A percentile compares a stretch with the other conserved stretches of the same genome.
Evolutionary conservation across 2,113 vertebrate species (phyloP).

Genomic region (Herpailurus yagouaroundi): DNA sequence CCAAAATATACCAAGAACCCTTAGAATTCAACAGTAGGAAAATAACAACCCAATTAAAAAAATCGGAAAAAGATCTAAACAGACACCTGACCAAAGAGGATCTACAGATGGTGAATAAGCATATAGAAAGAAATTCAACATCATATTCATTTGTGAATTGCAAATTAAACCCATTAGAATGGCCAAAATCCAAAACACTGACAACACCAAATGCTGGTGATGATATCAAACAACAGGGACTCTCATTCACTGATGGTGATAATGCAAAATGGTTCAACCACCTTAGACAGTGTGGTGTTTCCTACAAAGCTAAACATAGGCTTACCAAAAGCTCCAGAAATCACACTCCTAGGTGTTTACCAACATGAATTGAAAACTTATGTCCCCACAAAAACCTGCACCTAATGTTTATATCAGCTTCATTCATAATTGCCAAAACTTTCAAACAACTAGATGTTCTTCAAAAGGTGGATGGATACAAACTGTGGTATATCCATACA

Average conservation of each 20-base stretch:
- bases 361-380: background rate
- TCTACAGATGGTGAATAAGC: background rate
- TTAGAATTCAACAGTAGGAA: background rate
- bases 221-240: background rate
- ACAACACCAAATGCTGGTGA: background rate
- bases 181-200: background rate
- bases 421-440: background rate
- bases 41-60: background rate
- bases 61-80: background rate
- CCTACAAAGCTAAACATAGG: background rate
- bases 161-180: background rate
- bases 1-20: background rate
- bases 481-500: background rate
- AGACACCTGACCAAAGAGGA: background rate
- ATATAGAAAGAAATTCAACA: background rate
- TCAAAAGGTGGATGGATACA: background rate
- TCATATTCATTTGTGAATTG: background rate
- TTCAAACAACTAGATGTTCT: background rate
- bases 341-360: background rate
- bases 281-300: background rate
- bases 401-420: background rate
- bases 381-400: background rate
- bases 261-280: background rate
- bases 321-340: background rate
- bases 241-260: background rate